Percentiles rank a stretch among this genome's conserved stretches.
Conservation (phyloP, 2,797 vertebrate species). For the Helarctos malayanus region DNA sequence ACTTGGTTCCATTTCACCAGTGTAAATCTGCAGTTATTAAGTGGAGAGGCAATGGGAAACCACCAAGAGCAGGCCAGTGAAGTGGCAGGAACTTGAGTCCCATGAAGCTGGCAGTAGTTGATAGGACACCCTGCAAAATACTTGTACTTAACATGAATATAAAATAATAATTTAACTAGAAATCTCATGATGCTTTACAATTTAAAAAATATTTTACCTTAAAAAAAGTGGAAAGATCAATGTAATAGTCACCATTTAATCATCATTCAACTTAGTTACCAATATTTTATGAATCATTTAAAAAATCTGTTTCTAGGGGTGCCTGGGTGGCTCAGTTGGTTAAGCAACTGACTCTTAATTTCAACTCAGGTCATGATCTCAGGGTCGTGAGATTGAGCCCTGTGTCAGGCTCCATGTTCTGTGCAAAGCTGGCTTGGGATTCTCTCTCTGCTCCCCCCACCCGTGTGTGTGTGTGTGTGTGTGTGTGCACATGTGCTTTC, state of each 20-base stretch:
- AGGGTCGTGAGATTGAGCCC: neutral
- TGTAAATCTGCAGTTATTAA: constrained; percentile 25
- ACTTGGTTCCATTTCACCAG: constrained; percentile 19
- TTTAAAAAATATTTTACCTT: too few species aligned
- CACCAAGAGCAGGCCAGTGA: neutral
- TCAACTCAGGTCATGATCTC: neutral
- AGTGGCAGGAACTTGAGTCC: neutral
- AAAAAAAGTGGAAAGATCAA: neutral
- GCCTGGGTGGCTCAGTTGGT: neutral
- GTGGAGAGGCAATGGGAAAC: neutral
- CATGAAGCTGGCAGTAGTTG: neutral
- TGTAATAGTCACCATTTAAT: neutral
- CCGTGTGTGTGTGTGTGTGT: too few species aligned
- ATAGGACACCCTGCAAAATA: neutral
- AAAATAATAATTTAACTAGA: too few species aligned
- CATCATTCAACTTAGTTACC: neutral
- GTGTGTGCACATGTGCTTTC: too few species aligned
- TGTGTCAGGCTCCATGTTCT: neutral
- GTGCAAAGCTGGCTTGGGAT: neutral
- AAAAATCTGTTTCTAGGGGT: neutral
- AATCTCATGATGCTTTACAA: too few species aligned
- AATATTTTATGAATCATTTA: neutral
- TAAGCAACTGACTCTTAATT: neutral
- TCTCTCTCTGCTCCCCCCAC: neutral
- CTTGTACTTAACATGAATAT: neutral